Percentiles rank a stretch among this genome's conserved stretches.
These are phyloP conservation scores for Nannoperca obscura DNA, from an alignment of 2,797 vertebrate genomes.

Conservation along the genomic window DNA sequence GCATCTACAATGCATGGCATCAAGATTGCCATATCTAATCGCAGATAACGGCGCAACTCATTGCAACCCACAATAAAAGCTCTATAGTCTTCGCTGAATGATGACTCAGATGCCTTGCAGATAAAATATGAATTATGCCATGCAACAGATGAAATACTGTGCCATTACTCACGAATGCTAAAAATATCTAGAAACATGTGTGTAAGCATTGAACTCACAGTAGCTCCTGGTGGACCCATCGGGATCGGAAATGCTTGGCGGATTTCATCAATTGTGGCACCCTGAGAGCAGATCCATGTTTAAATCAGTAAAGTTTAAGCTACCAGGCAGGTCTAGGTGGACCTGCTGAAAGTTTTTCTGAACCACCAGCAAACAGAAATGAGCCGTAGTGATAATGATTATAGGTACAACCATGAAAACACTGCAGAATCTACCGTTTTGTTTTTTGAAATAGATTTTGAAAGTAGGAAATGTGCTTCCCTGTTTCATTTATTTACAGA, in stretches of 20 bases:
- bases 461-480: not conserved
- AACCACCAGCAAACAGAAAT: not conserved
- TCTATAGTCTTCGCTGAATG: conserved; percentile 13
- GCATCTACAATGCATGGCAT: conserved; percentile 64
- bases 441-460: not conserved
- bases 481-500: not conserved
- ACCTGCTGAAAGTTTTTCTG: conserved; percentile 12
- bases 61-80: conserved; percentile 44
- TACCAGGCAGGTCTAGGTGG: not conserved
- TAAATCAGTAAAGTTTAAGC: not conserved
- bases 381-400: not conserved
- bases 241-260: conserved; percentile 83
- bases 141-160: conserved; percentile 37
- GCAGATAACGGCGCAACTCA: conserved; percentile 21
- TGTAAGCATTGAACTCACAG: conserved; percentile 70
- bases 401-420: not conserved
- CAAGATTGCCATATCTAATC: conserved; percentile 9
- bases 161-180: conserved; percentile 32
- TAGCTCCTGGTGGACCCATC: conserved; percentile 85
- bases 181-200: conserved; percentile 21
- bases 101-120: conserved; percentile 37
- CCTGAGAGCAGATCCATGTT: conserved; percentile 63
- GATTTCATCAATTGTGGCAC: conserved; percentile 78
- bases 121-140: conserved; percentile 31
- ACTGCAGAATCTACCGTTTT: not conserved